phyloP scores from a whole-genome alignment of 2,888 invertebrate species.

The Chrysolina oricalcia region DNA sequence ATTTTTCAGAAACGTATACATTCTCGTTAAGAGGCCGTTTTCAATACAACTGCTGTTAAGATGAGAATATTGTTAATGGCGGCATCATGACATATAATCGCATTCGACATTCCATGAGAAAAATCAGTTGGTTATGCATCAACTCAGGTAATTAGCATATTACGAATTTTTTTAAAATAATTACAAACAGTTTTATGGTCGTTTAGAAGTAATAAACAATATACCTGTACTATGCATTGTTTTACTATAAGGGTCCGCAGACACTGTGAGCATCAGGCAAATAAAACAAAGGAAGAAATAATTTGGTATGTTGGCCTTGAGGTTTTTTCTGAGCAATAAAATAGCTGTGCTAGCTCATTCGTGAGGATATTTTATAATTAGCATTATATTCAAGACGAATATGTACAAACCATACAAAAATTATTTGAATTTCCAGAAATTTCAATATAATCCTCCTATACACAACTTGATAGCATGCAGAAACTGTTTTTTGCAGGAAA shows the following conservation, averaged over 20 bases:
- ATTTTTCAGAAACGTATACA: too few species aligned
- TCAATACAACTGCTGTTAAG: too few species aligned
- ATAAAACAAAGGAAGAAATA: background rate
- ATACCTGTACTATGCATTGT: background rate
- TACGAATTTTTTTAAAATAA: conserved; percentile 17
- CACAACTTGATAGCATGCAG: too few species aligned
- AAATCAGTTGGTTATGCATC: background rate
- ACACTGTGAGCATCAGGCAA: background rate
- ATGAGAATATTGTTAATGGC: too few species aligned
- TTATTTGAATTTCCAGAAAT: too few species aligned
- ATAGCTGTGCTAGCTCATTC: background rate
- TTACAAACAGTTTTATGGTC: conserved; percentile 11
- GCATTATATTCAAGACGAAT: background rate
- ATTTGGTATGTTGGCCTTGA: background rate
- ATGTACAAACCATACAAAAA: too few species aligned
- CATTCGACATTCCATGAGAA: background rate
- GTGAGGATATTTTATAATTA: background rate
- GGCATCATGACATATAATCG: too few species aligned
- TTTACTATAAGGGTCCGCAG: background rate
- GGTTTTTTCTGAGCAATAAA: background rate
- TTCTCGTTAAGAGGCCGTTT: too few species aligned
- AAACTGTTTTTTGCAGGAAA: too few species aligned
- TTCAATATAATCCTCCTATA: too few species aligned
- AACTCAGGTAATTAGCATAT: background rate
- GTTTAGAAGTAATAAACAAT: conserved; percentile 25